These are phyloP conservation scores for Gnatocerus cornutus DNA, from an alignment of 2,888 invertebrate genomes.

Conservation along the genomic window DNA sequence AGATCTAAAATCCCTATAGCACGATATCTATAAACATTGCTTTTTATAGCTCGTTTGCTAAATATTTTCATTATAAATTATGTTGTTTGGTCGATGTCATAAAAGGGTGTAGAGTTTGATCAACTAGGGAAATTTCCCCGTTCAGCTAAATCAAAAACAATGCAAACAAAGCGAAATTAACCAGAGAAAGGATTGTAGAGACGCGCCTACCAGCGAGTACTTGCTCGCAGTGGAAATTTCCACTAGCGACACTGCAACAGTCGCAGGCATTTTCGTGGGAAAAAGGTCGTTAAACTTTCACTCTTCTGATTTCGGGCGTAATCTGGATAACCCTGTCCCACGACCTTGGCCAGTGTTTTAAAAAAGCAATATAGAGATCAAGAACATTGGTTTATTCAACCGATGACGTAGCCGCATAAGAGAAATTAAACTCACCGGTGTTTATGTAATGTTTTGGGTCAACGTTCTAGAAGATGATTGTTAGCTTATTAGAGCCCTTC, in stretches of 20 bases:
- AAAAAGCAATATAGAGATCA: conserved; percentile 16
- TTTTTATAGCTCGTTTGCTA: conserved; percentile 17
- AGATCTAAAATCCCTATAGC: conserved; percentile 9
- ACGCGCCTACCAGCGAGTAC: background rate
- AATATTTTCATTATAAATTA: conserved; percentile 6
- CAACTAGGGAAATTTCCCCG: background rate
- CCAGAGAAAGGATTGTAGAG: conserved; percentile 2
- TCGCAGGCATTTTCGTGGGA: background rate
- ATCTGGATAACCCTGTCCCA: background rate
- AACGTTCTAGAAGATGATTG: background rate
- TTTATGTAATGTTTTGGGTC: conserved; percentile 3
- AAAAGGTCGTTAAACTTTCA: background rate
- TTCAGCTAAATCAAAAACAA: background rate
- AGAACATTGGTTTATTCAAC: conserved; percentile 35
- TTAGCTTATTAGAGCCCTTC: no score
- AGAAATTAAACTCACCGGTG: conserved; percentile 2
- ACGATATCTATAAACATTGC: conserved; percentile 8
- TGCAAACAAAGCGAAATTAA: background rate
- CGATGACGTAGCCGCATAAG: conserved; percentile 14
- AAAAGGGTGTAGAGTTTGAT: conserved; percentile 1
- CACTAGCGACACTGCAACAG: conserved; percentile 28
- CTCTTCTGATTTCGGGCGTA: background rate
- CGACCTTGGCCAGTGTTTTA: conserved; percentile 18
- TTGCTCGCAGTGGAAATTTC: conserved; percentile 33
- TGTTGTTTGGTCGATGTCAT: conserved; percentile 16